Evolutionary conservation across 2,888 invertebrate species (phyloP).

Genomic region (Rotaria socialis): DNA sequence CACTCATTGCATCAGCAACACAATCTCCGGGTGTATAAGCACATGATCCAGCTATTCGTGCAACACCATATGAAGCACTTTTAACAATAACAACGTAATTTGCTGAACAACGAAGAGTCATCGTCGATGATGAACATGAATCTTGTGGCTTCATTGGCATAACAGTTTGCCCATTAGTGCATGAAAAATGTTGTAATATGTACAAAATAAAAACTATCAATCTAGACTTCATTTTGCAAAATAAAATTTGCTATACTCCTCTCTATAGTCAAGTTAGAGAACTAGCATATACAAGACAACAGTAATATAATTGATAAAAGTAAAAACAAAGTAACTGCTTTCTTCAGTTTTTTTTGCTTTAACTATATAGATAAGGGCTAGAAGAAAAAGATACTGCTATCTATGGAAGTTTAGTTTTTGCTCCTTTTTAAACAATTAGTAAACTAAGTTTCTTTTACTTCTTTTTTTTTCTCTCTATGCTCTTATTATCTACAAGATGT

Average conservation of each 20-base stretch:
- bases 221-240: neutral
- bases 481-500: neutral
- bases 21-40: neutral
- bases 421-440: neutral
- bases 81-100: neutral
- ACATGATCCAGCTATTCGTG: neutral
- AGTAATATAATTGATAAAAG: neutral
- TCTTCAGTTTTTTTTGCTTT: neutral
- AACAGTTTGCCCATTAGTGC: slow-evolving; percentile 6
- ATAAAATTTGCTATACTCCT: neutral
- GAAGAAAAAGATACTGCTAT: neutral
- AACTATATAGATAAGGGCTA: neutral
- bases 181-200: neutral
- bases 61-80: neutral
- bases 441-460: neutral
- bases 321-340: neutral
- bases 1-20: neutral
- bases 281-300: neutral
- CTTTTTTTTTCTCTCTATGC: neutral
- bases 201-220: neutral
- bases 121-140: neutral
- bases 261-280: neutral
- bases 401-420: neutral
- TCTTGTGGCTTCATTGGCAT: neutral
- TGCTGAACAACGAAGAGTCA: neutral